Base-by-base conservation (phyloP, 2,113 vertebrate genomes). In the Ia io region DNA sequence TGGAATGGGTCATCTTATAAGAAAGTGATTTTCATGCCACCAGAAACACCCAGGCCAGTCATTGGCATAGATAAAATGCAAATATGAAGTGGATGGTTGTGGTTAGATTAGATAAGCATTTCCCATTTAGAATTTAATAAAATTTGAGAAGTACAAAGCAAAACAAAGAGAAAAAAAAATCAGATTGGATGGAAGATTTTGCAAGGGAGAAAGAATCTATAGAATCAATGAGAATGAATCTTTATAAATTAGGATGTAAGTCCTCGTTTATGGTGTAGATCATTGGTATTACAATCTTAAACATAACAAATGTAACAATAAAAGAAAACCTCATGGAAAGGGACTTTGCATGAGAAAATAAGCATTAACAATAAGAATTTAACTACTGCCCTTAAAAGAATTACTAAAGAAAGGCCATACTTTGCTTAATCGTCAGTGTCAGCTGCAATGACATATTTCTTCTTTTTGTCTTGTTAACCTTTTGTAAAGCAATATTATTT, bases 401-500 rank as follows among this genome's bases (percentile, higher is more conserved):
- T 71, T 71, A 95, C 78, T 79, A 49, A 11, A 77, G n/a, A 88
- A 94, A 89, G 42, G 28, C 9, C 42, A 56, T 4, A 17, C 32
- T 92, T 90, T 70, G 76, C 28, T 65, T 85, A 77, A 32, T 76
- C 73, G 83, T 78, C 71, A 74, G 23, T 63, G 86, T 87, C 65
- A 35, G 71, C 49, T 79, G 25, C 2, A 92, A 69, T 77, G 30
- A 67, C 9, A 73, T 61, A 84, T 71, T 85, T 30, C 28, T 14
- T 79, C 20, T 84, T 87, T 85, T 71, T 74, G 13, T 84, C 73
- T 88, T 74, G 4, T 37, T 97, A 88, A 83, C 30, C 37, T 71
- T 77, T 94, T 90, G 86, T 88, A 93, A 95, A 93, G 59, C 53
- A 93, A 63, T 1, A 12, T 63, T 80, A 94, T 90, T 92, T 96